A percentile compares a stretch with the other conserved stretches of the same genome.
Conservation (phyloP, 2,888 invertebrate species). For the Xestoiulus laeticollis region DNA sequence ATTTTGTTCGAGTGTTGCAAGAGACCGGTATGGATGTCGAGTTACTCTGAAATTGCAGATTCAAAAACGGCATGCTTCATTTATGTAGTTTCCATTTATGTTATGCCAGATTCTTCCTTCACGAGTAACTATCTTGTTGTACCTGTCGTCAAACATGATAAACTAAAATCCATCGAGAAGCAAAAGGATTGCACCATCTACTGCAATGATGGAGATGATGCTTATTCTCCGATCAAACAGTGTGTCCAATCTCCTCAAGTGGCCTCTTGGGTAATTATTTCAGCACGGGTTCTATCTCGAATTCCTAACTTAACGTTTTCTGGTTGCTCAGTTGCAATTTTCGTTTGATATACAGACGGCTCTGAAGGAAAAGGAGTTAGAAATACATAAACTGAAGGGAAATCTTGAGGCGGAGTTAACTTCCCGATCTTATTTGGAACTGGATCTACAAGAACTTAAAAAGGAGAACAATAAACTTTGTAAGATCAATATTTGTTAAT, state of each 20-base stretch:
- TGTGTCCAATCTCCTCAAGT: slow-evolving; percentile 40
- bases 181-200: neutral
- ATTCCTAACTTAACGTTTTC: neutral
- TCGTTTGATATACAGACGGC: neutral
- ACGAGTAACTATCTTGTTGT: neutral
- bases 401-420: slow-evolving; percentile 29
- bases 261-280: neutral
- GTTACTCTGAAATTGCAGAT: neutral
- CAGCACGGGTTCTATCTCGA: too few relatives aligned
- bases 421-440: neutral
- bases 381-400: neutral
- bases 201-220: neutral
- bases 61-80: neutral
- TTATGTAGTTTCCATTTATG: neutral
- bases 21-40: neutral
- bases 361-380: slow-evolving; percentile 30
- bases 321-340: neutral
- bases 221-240: slow-evolving; percentile 39
- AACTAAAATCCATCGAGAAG: neutral
- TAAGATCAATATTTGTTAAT: neutral
- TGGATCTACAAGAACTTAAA: neutral
- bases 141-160: neutral
- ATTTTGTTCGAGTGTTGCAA: neutral
- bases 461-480: neutral
- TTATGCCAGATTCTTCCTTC: neutral